Evolutionary conservation across 2,797 vertebrate genomes (phyloP), one percentile per base, ranked within the genome.

Genomic region (Margarornis squamiger): DNA sequence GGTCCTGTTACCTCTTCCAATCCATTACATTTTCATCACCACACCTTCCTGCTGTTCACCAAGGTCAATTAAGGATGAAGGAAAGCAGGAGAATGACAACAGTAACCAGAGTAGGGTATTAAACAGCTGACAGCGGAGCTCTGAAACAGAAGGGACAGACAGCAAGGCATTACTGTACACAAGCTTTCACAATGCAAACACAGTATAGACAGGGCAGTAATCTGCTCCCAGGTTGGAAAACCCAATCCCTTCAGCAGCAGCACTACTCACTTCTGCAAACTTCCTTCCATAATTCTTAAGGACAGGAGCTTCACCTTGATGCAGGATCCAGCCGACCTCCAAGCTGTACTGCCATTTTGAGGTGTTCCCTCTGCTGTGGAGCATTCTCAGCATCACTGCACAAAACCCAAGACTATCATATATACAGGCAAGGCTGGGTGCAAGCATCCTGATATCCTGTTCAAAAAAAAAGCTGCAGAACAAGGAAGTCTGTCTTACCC

Each of bases 31-130:
- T 77, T 57, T 41, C 88, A 83, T 34, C 90, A 63, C 27, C 86
- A 45, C 57, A 41, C 57, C 72, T 61, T 92, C 83, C 61, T 65
- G 88, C 88, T 72, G 93, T 83, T 92, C 79, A 10, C 48, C 1
- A 26, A 86, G 70, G 83, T 90, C 95, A 86, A 32, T 55, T 67
- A 76, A 59, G 73, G 86, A 80, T 88, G 58, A 89, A 86, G 66
- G 46, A 57, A 65, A 92, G 74, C 21, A n/a, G 38, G 65, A 46
- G 87, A 65, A 26, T 39, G 77, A 92, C 86, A 94, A 39, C 45
- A 90, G 88, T 45, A 88, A 66, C 49, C 73, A 65, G 88, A 84
- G 62, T 0, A 72, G 30, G 73, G 58, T 61, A 94, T 74, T 52
- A 88, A 90, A 67, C 3, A 96, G 48, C 86, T 67, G 79, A 55